A percentile compares a stretch with the other conserved stretches of the same genome.
Evolutionary conservation across 2,797 vertebrate genomes (phyloP).

Genomic region (Podarcis lilfordi): DNA sequence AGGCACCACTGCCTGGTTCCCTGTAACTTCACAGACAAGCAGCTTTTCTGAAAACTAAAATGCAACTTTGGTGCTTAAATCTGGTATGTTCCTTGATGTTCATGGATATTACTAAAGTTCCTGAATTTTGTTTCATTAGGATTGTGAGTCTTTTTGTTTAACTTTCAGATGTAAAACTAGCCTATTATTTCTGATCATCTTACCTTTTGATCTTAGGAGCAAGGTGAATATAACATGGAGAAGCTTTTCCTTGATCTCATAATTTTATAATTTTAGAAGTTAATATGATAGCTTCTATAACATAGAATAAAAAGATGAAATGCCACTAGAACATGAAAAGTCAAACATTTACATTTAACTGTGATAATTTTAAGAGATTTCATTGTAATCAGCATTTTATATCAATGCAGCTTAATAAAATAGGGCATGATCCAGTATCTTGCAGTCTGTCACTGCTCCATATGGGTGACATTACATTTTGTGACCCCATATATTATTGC

Average conservation of each 20-base stretch:
- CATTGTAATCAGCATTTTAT: background rate
- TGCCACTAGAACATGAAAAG: background rate
- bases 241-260: background rate
- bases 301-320: background rate
- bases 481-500: background rate
- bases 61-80: background rate
- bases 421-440: too few relatives aligned
- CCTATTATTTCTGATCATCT: background rate
- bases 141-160: constrained; percentile 18
- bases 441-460: too few relatives aligned
- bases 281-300: background rate
- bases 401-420: background rate
- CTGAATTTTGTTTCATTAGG: constrained; percentile 32
- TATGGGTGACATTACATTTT: background rate
- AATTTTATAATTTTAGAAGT: background rate
- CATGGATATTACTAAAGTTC: constrained; percentile 11
- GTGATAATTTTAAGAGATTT: background rate
- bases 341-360: background rate
- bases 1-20: too few relatives aligned
- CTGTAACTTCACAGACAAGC: background rate
- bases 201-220: background rate
- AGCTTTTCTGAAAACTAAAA: background rate
- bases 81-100: background rate
- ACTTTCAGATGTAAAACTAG: background rate
- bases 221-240: constrained; percentile 4